These are phyloP conservation scores for Brachionus manjavacas DNA, from an alignment of 1,140 invertebrate species.

Conservation along the genomic window DNA sequence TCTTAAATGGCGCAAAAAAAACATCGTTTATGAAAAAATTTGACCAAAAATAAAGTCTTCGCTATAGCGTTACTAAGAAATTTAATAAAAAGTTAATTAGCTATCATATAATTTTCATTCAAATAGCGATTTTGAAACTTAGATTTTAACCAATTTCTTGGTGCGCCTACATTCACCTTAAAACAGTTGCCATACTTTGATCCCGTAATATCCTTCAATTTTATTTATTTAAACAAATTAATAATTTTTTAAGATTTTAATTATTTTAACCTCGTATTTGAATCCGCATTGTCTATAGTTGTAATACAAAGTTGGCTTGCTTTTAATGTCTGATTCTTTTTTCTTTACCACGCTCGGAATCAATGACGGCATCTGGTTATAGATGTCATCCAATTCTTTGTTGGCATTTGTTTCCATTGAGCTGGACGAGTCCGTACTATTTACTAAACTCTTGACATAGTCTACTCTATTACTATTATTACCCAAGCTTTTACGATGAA, in stretches of 20 bases:
- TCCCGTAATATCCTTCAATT: neutral
- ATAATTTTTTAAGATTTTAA: neutral
- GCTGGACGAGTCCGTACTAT: neutral
- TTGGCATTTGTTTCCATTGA: neutral
- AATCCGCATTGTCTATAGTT: conserved; percentile 6
- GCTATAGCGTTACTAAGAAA: neutral
- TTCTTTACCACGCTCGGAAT: neutral
- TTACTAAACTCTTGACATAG: neutral
- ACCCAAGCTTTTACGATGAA: neutral
- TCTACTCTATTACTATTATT: neutral
- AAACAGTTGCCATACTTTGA: conserved; percentile 19
- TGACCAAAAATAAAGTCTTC: neutral
- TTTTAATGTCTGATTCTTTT: neutral
- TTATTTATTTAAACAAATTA: neutral
- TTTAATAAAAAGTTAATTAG: neutral
- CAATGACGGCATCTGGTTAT: neutral
- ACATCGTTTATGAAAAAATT: neutral
- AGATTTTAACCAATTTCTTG: conserved; percentile 23
- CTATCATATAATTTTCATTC: conserved; percentile 6
- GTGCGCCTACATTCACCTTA: conserved; percentile 24
- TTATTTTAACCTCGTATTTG: neutral
- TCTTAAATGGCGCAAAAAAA: conserved; percentile 2
- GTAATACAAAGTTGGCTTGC: neutral
- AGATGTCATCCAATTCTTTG: neutral
- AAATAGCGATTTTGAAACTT: conserved; percentile 10